These are phyloP conservation scores for Pedetes capensis DNA, from an alignment of 2,113 vertebrate genomes.

Conservation along the genomic window DNA sequence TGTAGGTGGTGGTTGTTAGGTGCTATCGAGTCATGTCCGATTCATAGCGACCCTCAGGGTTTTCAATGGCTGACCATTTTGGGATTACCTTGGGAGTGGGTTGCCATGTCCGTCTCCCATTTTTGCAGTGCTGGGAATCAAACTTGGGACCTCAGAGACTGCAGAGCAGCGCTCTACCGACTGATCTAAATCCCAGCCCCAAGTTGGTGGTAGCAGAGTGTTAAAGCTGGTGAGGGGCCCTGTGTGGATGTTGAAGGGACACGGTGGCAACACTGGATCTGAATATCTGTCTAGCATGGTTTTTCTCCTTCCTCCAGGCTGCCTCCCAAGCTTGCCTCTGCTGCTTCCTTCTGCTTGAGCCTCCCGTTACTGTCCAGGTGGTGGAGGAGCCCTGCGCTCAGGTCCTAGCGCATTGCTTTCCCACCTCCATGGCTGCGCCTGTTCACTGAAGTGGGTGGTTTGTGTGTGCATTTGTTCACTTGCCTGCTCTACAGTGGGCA, in stretches of 20 bases:
- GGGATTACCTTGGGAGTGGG: too few relatives aligned
- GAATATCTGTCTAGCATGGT: neutral
- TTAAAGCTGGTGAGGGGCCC: too few relatives aligned
- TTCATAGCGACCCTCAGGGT: too few relatives aligned
- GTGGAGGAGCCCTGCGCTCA: accelerated
- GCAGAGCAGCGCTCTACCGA: too few relatives aligned
- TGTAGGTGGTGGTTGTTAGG: too few relatives aligned
- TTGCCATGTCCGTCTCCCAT: too few relatives aligned
- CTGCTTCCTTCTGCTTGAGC: neutral
- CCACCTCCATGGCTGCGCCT: neutral
- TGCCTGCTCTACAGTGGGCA: neutral
- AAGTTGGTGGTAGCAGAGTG: neutral
- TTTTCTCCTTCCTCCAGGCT: neutral
- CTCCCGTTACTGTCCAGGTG: neutral
- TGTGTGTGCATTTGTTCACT: neutral
- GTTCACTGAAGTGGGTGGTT: neutral
- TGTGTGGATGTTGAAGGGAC: accelerated
- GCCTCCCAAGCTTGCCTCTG: accelerated
- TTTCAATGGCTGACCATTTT: too few relatives aligned
- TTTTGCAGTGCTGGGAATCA: too few relatives aligned
- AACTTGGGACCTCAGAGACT: too few relatives aligned
- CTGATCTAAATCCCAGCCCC: too few relatives aligned
- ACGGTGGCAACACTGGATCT: accelerated
- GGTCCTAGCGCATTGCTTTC: neutral
- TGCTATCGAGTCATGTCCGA: too few relatives aligned